Evolutionary conservation across 2,888 invertebrate genomes (phyloP).

Genomic region (Hirtodrosophila duncani): DNA sequence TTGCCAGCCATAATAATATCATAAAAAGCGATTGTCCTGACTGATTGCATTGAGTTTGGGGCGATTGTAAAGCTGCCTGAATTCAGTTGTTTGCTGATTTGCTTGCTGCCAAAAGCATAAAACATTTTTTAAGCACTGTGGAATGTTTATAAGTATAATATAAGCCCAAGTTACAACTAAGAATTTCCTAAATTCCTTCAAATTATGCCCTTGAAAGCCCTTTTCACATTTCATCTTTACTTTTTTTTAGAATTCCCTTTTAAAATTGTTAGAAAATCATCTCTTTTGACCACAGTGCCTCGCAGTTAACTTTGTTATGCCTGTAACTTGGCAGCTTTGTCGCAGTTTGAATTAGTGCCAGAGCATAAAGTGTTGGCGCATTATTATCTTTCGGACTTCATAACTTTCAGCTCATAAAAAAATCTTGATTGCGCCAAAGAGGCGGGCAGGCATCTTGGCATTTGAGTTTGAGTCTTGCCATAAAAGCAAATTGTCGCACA

Average conservation of each 20-base stretch:
- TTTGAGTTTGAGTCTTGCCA: slow-evolving; percentile 2
- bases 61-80: slow-evolving; percentile 22
- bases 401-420: slow-evolving; percentile 66
- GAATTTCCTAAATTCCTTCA: too few species aligned
- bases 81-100: slow-evolving; percentile 17
- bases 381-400: slow-evolving; percentile 77
- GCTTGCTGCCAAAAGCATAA: too few species aligned
- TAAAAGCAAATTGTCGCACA: slow-evolving; percentile 39
- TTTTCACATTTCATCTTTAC: too few species aligned
- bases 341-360: slow-evolving; percentile 71
- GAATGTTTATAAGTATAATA: too few species aligned
- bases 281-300: too few species aligned
- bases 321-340: slow-evolving; percentile 46
- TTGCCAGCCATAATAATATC: slow-evolving; percentile 34
- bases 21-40: slow-evolving; percentile 40
- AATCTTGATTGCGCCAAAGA: slow-evolving; percentile 48
- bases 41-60: slow-evolving; percentile 30
- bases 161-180: too few species aligned
- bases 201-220: too few species aligned
- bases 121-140: too few species aligned
- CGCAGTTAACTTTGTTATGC: slow-evolving; percentile 33
- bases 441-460: slow-evolving; percentile 1
- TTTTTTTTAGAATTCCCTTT: too few species aligned
- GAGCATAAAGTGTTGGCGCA: slow-evolving; percentile 77
- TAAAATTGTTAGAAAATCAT: too few species aligned